Evolutionary conservation across 2,113 vertebrate species (phyloP), one percentile per base, ranked within the genome.

Genomic region (Orcinus orca): DNA sequence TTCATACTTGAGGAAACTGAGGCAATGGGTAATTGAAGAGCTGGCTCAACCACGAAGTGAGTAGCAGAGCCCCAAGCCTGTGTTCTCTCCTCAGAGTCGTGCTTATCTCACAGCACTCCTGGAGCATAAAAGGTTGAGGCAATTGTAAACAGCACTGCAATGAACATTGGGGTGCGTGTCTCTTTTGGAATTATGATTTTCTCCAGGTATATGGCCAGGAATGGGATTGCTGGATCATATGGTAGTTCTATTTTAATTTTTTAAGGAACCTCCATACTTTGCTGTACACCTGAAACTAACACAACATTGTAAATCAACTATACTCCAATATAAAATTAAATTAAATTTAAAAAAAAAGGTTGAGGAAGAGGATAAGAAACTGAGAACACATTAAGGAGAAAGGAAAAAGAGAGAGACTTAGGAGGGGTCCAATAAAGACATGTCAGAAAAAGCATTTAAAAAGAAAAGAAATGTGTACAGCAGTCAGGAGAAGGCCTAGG

Each of bases 381-480:
- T 58, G 79, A 90, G 97, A 96, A 90, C 87, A 96, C 38, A 58
- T 89, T 79, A 18, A 58, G 7, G 77, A 33, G 58, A 73, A 79
- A 47, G 96, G 73, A 77, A 97, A 47, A 88, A 86, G 23, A 21
- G 84, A 94, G 84, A 63, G 29, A 83, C 21, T 90, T 93, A 96
- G 38, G 67, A 96, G 79, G 86, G 23, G 11, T 81, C 4, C 10
- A 77, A 94, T 94, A 90, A 93, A 96, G 90, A 92, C 44, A 97
- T 5, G 55, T 96, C 80, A 65, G 62, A 60, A 50, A 97, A 77
- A 98, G n/a, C 55, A 62, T 97, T 50, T 88, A 85, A 26, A 70
- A 95, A 90, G 96, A 81, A 93, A 87, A 95, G 60, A 74, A 97
- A 77, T 82, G 65, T 90, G 89, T 26, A 9, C 90, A 74, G 77